phyloP scores from a whole-genome alignment of 2,113 vertebrate genomes.

The Anhinga rufa region DNA sequence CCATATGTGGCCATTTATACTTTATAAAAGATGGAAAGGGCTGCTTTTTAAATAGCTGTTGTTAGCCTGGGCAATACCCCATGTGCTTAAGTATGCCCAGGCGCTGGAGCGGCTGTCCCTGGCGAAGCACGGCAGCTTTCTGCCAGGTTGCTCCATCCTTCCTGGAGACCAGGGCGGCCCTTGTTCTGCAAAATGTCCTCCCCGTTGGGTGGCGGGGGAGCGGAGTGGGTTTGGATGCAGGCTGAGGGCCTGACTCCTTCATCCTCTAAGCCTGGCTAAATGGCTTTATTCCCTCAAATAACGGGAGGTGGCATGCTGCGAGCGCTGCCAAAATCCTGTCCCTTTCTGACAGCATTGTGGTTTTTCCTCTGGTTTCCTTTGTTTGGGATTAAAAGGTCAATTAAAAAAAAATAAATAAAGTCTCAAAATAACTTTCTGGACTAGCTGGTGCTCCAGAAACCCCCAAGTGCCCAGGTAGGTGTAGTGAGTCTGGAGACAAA shows the following conservation, averaged over 20 bases:
- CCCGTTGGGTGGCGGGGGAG: background rate
- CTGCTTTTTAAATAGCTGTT: background rate
- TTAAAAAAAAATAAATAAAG: too few relatives aligned
- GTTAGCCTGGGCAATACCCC: accelerated
- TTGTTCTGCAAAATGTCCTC: background rate
- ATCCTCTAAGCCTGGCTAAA: background rate
- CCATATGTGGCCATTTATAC: background rate
- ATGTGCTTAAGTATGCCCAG: accelerated
- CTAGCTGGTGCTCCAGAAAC: background rate
- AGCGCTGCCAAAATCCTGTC: background rate
- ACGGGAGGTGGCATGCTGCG: background rate
- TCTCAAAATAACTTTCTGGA: background rate
- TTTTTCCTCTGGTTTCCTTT: background rate
- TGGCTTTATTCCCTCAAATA: background rate
- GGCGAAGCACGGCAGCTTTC: accelerated
- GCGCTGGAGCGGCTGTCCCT: background rate
- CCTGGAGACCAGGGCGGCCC: background rate
- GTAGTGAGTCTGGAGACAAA: background rate
- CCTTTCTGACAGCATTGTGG: background rate
- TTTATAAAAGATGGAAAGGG: background rate
- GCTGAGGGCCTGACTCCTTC: background rate
- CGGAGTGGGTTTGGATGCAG: background rate
- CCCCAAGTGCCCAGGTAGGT: background rate
- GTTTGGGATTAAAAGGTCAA: background rate
- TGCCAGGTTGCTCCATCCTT: background rate